These are phyloP conservation scores for Damaliscus lunatus DNA, from an alignment of 2,113 vertebrate genomes.

Conservation along the genomic window DNA sequence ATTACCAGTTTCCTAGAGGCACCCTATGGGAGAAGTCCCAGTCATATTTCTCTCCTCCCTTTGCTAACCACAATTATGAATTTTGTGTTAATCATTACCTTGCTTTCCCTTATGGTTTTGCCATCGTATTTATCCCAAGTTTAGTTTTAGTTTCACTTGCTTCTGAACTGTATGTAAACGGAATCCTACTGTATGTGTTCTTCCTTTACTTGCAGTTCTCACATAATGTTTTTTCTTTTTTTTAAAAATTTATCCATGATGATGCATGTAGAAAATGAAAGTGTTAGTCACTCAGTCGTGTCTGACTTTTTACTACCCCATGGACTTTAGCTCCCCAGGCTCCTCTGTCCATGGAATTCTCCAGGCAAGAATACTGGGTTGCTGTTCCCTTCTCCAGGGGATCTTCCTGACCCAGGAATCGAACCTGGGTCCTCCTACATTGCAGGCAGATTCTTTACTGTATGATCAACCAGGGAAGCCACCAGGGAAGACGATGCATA, in stretches of 20 bases:
- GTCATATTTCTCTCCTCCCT: fast-evolving
- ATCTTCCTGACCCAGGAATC: background rate
- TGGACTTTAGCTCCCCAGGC: background rate
- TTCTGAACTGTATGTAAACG: background rate
- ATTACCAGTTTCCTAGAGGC: background rate
- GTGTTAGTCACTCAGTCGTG: background rate
- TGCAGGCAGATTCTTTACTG: background rate
- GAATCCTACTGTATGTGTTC: background rate
- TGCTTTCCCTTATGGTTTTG: background rate
- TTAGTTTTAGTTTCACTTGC: background rate
- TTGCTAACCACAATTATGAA: background rate
- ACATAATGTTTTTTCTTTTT: background rate
- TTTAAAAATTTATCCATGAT: background rate
- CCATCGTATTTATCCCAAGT: background rate
- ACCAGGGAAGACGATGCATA: background rate
- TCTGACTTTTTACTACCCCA: background rate
- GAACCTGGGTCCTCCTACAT: background rate
- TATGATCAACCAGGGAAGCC: background rate
- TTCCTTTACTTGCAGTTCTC: background rate
- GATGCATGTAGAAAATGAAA: background rate
- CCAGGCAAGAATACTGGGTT: background rate
- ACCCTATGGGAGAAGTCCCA: background rate
- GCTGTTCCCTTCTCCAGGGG: background rate
- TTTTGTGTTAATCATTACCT: background rate
- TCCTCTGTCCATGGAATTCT: background rate